Base-by-base conservation (phyloP, 2,113 vertebrate species). In the Boulengeromyrus knoepffleri region DNA sequence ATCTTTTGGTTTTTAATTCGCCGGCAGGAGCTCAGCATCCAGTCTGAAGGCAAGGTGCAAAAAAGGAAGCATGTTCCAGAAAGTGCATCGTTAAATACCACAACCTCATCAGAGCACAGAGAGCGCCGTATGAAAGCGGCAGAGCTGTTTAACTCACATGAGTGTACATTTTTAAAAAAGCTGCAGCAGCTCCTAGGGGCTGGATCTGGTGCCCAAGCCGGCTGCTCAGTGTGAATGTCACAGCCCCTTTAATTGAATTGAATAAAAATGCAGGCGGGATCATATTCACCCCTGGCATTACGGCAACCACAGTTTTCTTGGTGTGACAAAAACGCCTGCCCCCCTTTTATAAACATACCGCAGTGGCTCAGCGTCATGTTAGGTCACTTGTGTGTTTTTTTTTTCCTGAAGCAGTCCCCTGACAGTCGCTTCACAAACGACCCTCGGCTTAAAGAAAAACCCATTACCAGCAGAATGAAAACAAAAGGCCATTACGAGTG, bases 361-460 rank as follows among this genome's bases (percentile, higher is more conserved):
- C 21, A 7, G 19, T 92, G 85, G 93, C 93, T 92, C 92, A 95
- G 95, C 94, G 94, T 95, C 92, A 92, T 89, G 87, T 92, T 89
- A 42, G 92, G 94, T 24, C 87, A 62, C 24, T 5, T 94, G 95
- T 93, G 93, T 95, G 85, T 94, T 52, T 93, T 95, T 94, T 90
- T 91, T 95, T 94, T 90, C 8, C 62, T 8, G 62, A 93, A 2
- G 15, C 36, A 42, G 91, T 90, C 94, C 94, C 95, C 94, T 95
- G 95, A 96, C 95, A 96, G 95, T 93, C 93, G 95, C 95, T 96
- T 95, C 94, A 95, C 95, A 96, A 95, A 93, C 90, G 93, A 94
- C 94, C 92, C 92, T 92, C 92, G 90, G 91, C 90, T 93, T 92
- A 92, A 91, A 92, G 56, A 87, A 92, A 92, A 58, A 92, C 91